phyloP scores from a whole-genome alignment of 1,140 invertebrate species.

The Drosophila suzukii region DNA sequence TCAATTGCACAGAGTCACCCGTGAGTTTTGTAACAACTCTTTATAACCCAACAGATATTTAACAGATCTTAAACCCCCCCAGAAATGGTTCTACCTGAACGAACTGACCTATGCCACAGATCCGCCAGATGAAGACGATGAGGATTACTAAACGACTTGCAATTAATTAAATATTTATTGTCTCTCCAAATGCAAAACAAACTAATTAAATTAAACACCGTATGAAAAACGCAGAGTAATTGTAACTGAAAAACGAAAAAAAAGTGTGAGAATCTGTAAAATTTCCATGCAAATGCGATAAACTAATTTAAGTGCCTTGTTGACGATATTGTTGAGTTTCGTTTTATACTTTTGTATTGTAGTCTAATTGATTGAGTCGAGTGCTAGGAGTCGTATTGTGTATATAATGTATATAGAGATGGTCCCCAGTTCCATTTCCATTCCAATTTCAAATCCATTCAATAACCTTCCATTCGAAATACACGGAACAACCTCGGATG shows the following conservation, averaged over 20 bases:
- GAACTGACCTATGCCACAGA: conserved; percentile 87
- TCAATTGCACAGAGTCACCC: conserved; percentile 86
- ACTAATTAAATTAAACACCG: conserved; percentile 66
- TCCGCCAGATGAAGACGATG: conserved; percentile 85
- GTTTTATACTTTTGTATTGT: conserved; percentile 69
- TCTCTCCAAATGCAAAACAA: conserved; percentile 51
- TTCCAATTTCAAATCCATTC: conserved; percentile 2
- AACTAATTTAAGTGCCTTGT: conserved; percentile 72
- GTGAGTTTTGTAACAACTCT: conserved; percentile 25
- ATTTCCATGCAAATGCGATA: conserved; percentile 52
- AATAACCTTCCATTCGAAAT: conserved; percentile 23
- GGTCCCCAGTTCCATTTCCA: conserved; percentile 45
- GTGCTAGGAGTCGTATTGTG: conserved; percentile 41
- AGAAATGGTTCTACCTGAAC: conserved; percentile 87
- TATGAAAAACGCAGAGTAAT: conserved; percentile 16
- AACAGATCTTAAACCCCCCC: neutral
- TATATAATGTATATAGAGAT: conserved; percentile 78
- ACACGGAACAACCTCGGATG: conserved; percentile 30
- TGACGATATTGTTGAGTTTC: conserved; percentile 77
- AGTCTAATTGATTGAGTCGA: conserved; percentile 67
- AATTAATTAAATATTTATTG: conserved; percentile 73
- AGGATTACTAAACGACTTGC: conserved; percentile 72
- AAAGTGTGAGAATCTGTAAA: conserved; percentile 28
- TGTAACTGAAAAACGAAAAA: conserved; percentile 14
- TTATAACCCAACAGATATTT: neutral